Evolutionary conservation across 2,113 vertebrate species (phyloP), one percentile per base, ranked within the genome.

Genomic region (Megaceryle torquata): DNA sequence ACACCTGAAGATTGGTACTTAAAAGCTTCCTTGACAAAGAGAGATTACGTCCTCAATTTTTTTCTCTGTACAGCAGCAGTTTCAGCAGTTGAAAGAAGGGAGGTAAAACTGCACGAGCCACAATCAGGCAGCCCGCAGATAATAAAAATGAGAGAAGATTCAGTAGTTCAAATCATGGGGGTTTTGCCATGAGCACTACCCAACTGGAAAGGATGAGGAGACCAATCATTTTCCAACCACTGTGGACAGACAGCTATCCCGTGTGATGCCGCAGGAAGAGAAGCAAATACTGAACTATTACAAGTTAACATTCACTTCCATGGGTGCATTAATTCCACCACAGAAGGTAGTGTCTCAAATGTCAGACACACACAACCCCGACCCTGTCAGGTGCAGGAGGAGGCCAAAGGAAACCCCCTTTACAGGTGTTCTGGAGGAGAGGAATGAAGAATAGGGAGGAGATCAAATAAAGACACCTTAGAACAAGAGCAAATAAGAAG

Each of bases 1-100:
- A 12, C 3, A 3, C 63, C 57, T 72, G 6, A 51, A 51, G 39
- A 56, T 0, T 3, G 4, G 35, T 29, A 44, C 44, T 57, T 56
- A 10, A 51, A 77, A 35, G 18, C 59, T 46, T 54, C 81, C 46
- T 12, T 64, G 13, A 29, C 37, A 48, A 77, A 69, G 21, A 39
- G 6, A 76, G 13, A n/a, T 72, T 9, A n/a, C 2, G 3, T 11
- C 68, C 48, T 84, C 22, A 21, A 1, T 50, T 84, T 53, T 37
- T 74, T 86, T 10, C 31, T 69, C 54, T 17, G 9, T 57, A 35
- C 46, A 51, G 35, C 5, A 63, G 14, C 46, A 56, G 19, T 51
- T 87, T 79, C 61, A 82, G 24, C 61, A 82, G 43, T 7, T 71
- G 60, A 43, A 64, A 82, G 53, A 20, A 2, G 4, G n/a, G n/a